phyloP scores from a whole-genome alignment of 2,888 invertebrate species.

The Lasioglossum vierecki region DNA sequence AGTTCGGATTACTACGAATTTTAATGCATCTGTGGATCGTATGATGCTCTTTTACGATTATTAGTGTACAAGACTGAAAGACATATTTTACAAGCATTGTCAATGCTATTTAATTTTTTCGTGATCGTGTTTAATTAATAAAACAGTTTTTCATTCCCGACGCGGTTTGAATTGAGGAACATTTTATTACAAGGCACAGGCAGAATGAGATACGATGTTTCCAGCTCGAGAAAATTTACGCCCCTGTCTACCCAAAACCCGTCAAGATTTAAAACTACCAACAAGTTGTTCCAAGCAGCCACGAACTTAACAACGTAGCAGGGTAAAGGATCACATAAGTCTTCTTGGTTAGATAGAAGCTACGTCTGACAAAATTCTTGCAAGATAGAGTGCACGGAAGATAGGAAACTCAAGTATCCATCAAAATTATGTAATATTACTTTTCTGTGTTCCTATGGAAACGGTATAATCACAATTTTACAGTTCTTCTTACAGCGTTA shows the following conservation, averaged over 20 bases:
- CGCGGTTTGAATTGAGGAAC: slow-evolving; percentile 3
- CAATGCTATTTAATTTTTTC: no score
- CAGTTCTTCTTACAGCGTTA: no score
- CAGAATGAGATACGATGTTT: slow-evolving; percentile 36
- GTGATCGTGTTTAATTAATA: slow-evolving; percentile 17
- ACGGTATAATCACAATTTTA: neutral
- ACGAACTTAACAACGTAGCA: slow-evolving; percentile 38
- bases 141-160: neutral
- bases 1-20: no score
- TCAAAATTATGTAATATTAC: neutral
- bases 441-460: neutral
- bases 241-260: slow-evolving; percentile 1
- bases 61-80: no score
- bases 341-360: slow-evolving; percentile 10
- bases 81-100: no score
- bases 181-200: slow-evolving; percentile 14
- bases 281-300: slow-evolving; percentile 15
- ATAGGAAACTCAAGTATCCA: neutral
- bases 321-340: slow-evolving; percentile 31
- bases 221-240: slow-evolving; percentile 23
- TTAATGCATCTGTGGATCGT: no score
- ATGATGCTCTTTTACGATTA: no score
- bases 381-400: neutral
- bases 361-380: neutral
- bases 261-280: slow-evolving; percentile 33